Evolutionary conservation across 2,113 vertebrate species (phyloP).

Genomic region (Tachycineta bicolor): DNA sequence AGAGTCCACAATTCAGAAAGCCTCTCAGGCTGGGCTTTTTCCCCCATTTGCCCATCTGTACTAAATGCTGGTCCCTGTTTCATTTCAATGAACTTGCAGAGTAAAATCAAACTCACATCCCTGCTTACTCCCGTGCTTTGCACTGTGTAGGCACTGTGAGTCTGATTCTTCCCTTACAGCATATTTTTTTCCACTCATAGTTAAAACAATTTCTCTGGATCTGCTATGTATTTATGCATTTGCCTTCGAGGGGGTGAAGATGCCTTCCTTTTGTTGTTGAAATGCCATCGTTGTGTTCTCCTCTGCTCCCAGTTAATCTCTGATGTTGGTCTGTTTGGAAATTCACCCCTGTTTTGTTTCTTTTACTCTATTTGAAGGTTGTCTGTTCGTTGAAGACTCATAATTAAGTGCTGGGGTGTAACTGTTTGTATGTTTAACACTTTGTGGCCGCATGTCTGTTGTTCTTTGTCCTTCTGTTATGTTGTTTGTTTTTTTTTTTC

Average conservation of each 20-base stretch:
- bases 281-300: slow-evolving; percentile 29
- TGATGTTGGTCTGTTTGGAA: slow-evolving; percentile 47
- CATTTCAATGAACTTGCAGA: background rate
- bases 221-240: background rate
- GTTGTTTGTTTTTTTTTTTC: slow-evolving; percentile 1
- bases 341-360: slow-evolving; percentile 32
- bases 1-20: background rate
- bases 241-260: slow-evolving; percentile 8
- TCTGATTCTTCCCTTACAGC: background rate
- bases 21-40: background rate
- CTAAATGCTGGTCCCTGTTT: background rate
- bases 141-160: slow-evolving; percentile 39
- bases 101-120: background rate
- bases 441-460: slow-evolving; percentile 79
- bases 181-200: background rate
- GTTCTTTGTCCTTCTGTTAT: slow-evolving; percentile 72
- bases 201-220: slow-evolving; percentile 36
- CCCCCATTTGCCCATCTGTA: background rate
- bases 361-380: slow-evolving; percentile 25
- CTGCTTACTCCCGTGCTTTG: slow-evolving; percentile 6
- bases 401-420: slow-evolving; percentile 54
- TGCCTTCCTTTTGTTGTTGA: slow-evolving; percentile 25
- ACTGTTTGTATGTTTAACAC: slow-evolving; percentile 70
- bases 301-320: slow-evolving; percentile 40
- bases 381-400: slow-evolving; percentile 30